Conservation (phyloP, 2,797 vertebrate species). For the Rhabdomys pumilio region DNA sequence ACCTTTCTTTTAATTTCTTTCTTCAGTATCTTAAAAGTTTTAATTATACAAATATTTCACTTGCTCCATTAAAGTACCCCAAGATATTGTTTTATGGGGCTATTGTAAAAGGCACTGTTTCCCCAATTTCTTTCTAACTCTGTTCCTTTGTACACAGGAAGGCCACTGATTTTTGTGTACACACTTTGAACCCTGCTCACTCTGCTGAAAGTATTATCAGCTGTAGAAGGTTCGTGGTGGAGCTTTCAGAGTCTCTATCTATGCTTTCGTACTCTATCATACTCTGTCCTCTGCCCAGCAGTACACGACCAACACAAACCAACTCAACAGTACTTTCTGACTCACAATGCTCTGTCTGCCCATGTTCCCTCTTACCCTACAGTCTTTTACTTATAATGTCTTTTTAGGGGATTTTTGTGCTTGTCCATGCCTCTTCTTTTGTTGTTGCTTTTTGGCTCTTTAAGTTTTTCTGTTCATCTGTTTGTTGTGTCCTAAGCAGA, state of each 20-base stretch:
- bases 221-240: background rate
- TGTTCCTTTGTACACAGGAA: background rate
- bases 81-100: background rate
- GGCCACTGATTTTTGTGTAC: background rate
- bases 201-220: background rate
- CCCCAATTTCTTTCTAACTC: background rate
- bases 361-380: background rate
- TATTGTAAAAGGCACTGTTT: background rate
- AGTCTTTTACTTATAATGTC: background rate
- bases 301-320: background rate
- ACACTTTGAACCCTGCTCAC: background rate
- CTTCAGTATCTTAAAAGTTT: background rate
- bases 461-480: background rate
- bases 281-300: background rate
- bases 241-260: background rate
- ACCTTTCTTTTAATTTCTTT: background rate
- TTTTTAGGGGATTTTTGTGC: background rate
- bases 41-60: background rate
- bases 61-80: background rate
- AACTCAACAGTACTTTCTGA: background rate
- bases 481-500: background rate
- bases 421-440: background rate
- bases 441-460: background rate
- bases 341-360: background rate
- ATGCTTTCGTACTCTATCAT: background rate